These are phyloP conservation scores for Bemisia tabaci DNA, from an alignment of 1,140 invertebrate species.

Conservation along the genomic window DNA sequence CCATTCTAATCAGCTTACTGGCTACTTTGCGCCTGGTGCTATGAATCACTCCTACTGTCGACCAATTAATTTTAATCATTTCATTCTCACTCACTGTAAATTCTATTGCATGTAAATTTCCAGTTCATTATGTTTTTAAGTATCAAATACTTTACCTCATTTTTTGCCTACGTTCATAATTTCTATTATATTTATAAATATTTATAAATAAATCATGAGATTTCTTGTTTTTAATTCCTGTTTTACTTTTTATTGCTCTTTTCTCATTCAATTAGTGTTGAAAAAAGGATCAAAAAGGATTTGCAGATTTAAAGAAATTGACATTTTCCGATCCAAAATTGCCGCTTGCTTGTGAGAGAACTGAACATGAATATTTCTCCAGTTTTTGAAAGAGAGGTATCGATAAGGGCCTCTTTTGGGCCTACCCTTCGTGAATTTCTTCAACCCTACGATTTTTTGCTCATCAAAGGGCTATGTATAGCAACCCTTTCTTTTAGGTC, in stretches of 20 bases:
- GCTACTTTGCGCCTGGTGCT: not conserved
- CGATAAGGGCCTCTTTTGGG: no score
- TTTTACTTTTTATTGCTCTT: not conserved
- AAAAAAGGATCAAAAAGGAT: no score
- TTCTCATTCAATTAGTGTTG: not conserved
- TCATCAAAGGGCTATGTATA: no score
- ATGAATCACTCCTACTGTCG: not conserved
- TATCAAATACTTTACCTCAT: not conserved
- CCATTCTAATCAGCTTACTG: not conserved
- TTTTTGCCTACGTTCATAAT: not conserved
- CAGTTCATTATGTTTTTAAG: not conserved
- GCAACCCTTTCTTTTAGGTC: no score
- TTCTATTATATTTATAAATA: no score
- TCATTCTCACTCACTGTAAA: not conserved
- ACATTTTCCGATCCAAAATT: no score
- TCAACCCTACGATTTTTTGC: no score
- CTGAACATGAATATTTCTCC: no score
- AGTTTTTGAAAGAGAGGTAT: no score
- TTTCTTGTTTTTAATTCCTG: not conserved
- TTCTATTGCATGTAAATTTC: not conserved
- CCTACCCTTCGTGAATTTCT: no score
- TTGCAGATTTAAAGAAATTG: no score
- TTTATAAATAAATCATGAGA: not conserved
- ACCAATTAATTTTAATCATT: not conserved
- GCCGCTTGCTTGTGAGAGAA: no score